Evolutionary conservation across 2,888 invertebrate species (phyloP), one percentile per base, ranked within the genome.

Genomic region (Germaria angustata): DNA sequence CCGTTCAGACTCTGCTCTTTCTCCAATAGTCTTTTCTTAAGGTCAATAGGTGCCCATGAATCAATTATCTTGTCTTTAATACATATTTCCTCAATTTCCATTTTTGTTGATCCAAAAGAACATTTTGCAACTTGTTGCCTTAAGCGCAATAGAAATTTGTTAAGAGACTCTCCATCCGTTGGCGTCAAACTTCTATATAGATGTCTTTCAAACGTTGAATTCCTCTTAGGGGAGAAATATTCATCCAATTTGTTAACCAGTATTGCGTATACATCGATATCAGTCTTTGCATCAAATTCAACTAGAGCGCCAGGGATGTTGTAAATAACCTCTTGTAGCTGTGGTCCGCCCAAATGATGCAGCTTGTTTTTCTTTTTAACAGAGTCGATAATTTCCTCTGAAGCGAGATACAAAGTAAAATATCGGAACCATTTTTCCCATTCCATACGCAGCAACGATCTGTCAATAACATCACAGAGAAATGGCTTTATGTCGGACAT

Each of bases 201-300:
- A 81, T 89, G 87, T 9, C 88, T 63, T 84, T 89, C 88, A 32
- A 85, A 85, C 32, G 73, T 80, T 6, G 28, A 28, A 28, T 28
- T 28, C 6, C 28, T 28, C 6, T 28, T 6, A 3, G 28, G 28
- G 28, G 28, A 28, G 6, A 28, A 28, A 28, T 28, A 28, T 5
- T 28, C 28, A 28, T 3, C 6, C 28, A 28, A 28, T 28, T 28
- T 28, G 28, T 28, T 6, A 28, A 28, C 28, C 6, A 28, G 6
- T 6, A 28, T 28, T 28, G 3, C 6, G 6, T 28, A 28, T 3
- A 6, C 28, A 28, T 28, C 28, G n/a, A n/a, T n/a, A n/a, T n/a
- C n/a, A n/a, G n/a, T n/a, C n/a, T n/a, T n/a, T n/a, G n/a, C n/a
- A n/a, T n/a, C n/a, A n/a, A n/a, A n/a, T n/a, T n/a, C n/a, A n/a